Conservation (phyloP, 2,888 invertebrate genomes). For the Pristionchus exspectatus region DNA sequence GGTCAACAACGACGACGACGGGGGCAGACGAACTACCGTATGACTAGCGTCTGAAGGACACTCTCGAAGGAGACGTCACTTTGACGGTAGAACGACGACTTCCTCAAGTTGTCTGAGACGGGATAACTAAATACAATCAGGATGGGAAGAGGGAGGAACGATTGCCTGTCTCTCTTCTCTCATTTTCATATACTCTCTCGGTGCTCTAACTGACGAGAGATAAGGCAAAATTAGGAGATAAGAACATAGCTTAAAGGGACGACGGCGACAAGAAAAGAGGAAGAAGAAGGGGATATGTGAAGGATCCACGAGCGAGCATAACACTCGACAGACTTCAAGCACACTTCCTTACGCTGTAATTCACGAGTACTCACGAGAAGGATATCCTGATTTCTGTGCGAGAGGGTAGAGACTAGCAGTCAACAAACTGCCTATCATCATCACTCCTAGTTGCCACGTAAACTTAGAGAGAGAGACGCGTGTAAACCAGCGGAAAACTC, state of each 20-base stretch:
- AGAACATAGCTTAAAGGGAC: neutral
- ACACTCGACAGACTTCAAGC: neutral
- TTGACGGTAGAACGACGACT: neutral
- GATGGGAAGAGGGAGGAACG: neutral
- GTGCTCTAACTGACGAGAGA: no score
- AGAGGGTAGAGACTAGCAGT: neutral
- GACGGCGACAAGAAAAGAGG: neutral
- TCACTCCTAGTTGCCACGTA: neutral
- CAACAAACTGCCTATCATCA: neutral
- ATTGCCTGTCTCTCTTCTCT: no score
- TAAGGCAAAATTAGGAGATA: neutral
- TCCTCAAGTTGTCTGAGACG: neutral
- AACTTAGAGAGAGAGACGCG: neutral
- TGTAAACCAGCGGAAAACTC: neutral
- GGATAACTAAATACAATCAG: slow-evolving; percentile 22
- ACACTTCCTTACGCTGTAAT: neutral
- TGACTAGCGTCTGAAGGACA: neutral
- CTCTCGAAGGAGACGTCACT: neutral
- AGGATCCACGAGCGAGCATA: neutral
- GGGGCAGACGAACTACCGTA: neutral
- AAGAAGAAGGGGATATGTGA: neutral
- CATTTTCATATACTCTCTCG: no score
- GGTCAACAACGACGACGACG: neutral
- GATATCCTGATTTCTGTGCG: neutral
- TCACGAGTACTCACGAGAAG: neutral